Conservation (phyloP, 2,888 invertebrate species). For the Leptogaster cylindrica region DNA sequence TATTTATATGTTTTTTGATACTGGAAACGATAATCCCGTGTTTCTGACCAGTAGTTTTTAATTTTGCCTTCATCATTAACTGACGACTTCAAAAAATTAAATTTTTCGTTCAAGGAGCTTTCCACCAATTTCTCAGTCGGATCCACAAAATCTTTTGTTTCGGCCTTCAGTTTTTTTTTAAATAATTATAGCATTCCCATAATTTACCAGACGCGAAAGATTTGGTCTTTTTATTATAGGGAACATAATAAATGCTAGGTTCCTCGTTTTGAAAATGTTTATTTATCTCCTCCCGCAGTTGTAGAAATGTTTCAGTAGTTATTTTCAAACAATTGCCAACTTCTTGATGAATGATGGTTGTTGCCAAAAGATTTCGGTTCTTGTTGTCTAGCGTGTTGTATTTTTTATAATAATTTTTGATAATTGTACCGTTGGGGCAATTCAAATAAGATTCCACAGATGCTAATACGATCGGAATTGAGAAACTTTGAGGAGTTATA, state of each 20-base stretch:
- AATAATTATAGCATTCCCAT: conserved; percentile 8
- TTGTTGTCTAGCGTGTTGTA: not conserved
- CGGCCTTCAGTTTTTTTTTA: conserved; percentile 15
- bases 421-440: conserved; percentile 2
- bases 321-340: conserved; percentile 17
- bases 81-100: too few relatives aligned
- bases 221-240: conserved; percentile 20
- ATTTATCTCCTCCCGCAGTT: not conserved
- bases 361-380: conserved; percentile 5
- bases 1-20: too few relatives aligned
- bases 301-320: not conserved
- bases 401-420: conserved; percentile 6
- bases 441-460: not conserved
- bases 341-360: not conserved
- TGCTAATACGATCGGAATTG: too few relatives aligned
- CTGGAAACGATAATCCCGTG: too few relatives aligned
- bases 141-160: too few relatives aligned
- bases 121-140: too few relatives aligned
- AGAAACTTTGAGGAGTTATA: too few relatives aligned
- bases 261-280: not conserved
- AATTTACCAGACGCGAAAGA: conserved; percentile 8
- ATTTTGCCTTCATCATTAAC: too few relatives aligned
- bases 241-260: not conserved
- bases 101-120: too few relatives aligned
- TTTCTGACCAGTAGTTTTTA: too few relatives aligned